phyloP scores from a whole-genome alignment of 2,888 invertebrate genomes.

The Papilio elwesi region DNA sequence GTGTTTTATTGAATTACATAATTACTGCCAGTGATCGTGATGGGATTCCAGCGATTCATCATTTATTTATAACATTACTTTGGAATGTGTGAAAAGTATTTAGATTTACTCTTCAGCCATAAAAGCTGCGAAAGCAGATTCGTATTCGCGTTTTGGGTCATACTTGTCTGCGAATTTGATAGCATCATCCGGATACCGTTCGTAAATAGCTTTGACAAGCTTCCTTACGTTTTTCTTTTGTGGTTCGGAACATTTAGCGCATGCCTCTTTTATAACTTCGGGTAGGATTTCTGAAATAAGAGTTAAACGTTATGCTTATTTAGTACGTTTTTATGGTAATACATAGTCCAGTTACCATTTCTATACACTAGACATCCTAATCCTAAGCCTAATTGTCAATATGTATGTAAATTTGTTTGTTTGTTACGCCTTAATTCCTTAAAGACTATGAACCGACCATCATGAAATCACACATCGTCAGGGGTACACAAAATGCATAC shows the following conservation, averaged over 20 bases:
- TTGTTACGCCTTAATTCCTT: no score
- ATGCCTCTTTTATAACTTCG: slow-evolving; percentile 68
- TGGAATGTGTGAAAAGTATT: neutral
- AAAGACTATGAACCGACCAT: no score
- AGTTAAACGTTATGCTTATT: neutral
- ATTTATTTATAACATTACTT: neutral
- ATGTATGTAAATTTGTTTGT: no score
- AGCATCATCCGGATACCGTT: slow-evolving; percentile 63
- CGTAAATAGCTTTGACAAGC: slow-evolving; percentile 63
- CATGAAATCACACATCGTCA: no score
- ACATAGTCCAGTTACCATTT: no score
- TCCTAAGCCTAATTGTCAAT: no score
- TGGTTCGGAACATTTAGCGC: slow-evolving; percentile 66
- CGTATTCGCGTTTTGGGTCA: slow-evolving; percentile 68
- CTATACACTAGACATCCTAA: no score
- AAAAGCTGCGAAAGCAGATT: slow-evolving; percentile 63
- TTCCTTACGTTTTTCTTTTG: slow-evolving; percentile 64
- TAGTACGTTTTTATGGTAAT: no score
- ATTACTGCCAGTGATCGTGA: slow-evolving; percentile 17
- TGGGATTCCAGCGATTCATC: neutral
- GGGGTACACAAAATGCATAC: no score
- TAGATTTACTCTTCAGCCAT: slow-evolving; percentile 53
- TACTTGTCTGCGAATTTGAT: slow-evolving; percentile 61
- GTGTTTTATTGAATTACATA: slow-evolving; percentile 11
- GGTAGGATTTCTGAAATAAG: slow-evolving; percentile 64